Evolutionary conservation across 2,888 invertebrate species (phyloP).

Genomic region (Branchipolynoe longqiensis): DNA sequence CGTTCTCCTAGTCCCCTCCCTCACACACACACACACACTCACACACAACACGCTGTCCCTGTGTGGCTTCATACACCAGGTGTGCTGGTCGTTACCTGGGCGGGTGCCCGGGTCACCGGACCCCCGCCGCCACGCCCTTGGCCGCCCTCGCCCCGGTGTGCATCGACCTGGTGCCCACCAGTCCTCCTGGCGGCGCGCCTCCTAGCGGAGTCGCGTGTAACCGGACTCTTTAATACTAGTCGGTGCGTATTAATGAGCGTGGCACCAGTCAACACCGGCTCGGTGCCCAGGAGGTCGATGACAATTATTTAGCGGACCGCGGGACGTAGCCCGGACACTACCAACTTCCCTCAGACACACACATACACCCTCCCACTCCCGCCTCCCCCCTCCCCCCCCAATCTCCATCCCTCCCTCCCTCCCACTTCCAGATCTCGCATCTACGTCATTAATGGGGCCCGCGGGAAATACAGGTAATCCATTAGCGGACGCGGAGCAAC

Average conservation of each 20-base stretch:
- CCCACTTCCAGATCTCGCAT: too few relatives aligned
- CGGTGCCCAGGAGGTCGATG: conserved; percentile 1
- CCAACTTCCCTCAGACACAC: conserved; percentile 19
- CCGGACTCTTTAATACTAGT: conserved; percentile 41
- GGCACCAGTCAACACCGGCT: conserved; percentile 14
- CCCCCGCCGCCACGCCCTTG: neutral
- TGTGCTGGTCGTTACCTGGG: conserved; percentile 37
- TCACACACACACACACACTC: too few relatives aligned
- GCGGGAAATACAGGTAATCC: conserved; percentile 43
- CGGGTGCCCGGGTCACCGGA: conserved; percentile 45
- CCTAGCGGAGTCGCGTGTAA: conserved; percentile 50
- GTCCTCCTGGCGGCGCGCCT: conserved; percentile 1
- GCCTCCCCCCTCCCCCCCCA: too few relatives aligned
- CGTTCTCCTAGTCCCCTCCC: too few relatives aligned
- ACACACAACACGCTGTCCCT: too few relatives aligned
- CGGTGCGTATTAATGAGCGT: conserved; percentile 46
- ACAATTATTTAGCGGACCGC: conserved; percentile 23
- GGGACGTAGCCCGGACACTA: neutral
- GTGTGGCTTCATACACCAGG: too few relatives aligned
- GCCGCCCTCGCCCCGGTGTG: neutral
- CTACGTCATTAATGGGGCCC: conserved; percentile 5
- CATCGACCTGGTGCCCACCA: too few relatives aligned
- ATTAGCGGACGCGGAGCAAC: conserved; percentile 29
- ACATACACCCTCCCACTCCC: too few relatives aligned
- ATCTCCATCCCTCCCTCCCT: too few relatives aligned